Percentiles rank a stretch among this genome's conserved stretches.
These are phyloP conservation scores for Trachelus stipa DNA, from an alignment of 2,888 invertebrate species.

Conservation along the genomic window DNA sequence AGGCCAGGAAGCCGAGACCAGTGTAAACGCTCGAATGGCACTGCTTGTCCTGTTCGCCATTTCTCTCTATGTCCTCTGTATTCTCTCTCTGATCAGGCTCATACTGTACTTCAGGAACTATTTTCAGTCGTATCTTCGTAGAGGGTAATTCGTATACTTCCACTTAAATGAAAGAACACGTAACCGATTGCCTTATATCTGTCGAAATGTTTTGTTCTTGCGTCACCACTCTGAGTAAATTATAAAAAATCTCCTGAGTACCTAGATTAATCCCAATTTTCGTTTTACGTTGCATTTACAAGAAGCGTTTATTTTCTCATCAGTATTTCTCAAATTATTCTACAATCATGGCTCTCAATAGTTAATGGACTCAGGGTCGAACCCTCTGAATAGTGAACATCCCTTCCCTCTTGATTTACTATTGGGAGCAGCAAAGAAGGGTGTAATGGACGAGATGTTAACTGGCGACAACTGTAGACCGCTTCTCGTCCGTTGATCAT, in stretches of 20 bases:
- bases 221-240: not conserved
- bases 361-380: not conserved
- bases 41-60: slow-evolving; percentile 62
- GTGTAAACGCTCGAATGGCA: slow-evolving; percentile 60
- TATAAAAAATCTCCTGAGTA: not conserved
- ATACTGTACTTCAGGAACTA: slow-evolving; percentile 60
- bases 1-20: slow-evolving; percentile 54
- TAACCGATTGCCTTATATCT: slow-evolving; percentile 7
- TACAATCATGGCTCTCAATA: not conserved
- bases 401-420: not conserved
- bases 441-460: not conserved
- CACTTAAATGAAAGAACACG: not conserved
- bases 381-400: not conserved
- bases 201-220: not conserved
- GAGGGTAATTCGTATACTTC: slow-evolving; percentile 29
- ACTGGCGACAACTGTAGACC: not conserved
- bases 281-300: too few species aligned
- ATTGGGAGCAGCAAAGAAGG: not conserved
- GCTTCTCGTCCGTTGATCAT: not conserved
- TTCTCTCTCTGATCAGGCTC: slow-evolving; percentile 58
- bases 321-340: not conserved
- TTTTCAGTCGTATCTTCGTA: slow-evolving; percentile 55
- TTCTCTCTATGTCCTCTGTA: slow-evolving; percentile 61
- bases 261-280: not conserved
- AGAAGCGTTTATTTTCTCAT: not conserved